phyloP scores from a whole-genome alignment of 1,140 invertebrate genomes.

The Ceratina japonica region DNA sequence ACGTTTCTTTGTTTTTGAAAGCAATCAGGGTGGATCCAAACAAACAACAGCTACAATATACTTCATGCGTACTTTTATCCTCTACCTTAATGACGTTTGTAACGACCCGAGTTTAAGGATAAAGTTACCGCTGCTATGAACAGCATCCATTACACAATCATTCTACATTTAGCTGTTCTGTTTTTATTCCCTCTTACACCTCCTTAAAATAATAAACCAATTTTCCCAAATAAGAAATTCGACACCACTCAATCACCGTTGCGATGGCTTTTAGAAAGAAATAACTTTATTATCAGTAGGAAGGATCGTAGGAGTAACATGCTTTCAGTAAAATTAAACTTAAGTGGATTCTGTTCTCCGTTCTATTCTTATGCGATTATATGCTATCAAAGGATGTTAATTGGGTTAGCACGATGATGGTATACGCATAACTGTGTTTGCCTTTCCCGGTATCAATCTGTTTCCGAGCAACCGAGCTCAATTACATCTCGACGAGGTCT shows the following conservation, averaged over 20 bases:
- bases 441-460: conserved; percentile 50
- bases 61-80: background rate
- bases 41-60: background rate
- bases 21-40: no score
- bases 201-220: background rate
- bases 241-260: no score
- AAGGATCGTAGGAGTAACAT: no score
- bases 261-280: no score
- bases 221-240: no score
- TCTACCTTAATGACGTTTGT: no score
- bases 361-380: conserved; percentile 55
- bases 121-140: background rate
- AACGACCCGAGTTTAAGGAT: no score
- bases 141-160: no score
- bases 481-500: conserved; percentile 46
- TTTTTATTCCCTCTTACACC: background rate
- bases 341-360: conserved; percentile 23
- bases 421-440: conserved; percentile 39
- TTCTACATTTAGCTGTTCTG: background rate
- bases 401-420: conserved; percentile 52
- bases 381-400: conserved; percentile 34
- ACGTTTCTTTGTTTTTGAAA: background rate
- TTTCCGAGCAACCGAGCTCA: conserved; percentile 43
- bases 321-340: background rate
- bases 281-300: no score